These are phyloP conservation scores for Pantherophis alleghaniensis DNA, from an alignment of 2,797 vertebrate species.

Conservation along the genomic window DNA sequence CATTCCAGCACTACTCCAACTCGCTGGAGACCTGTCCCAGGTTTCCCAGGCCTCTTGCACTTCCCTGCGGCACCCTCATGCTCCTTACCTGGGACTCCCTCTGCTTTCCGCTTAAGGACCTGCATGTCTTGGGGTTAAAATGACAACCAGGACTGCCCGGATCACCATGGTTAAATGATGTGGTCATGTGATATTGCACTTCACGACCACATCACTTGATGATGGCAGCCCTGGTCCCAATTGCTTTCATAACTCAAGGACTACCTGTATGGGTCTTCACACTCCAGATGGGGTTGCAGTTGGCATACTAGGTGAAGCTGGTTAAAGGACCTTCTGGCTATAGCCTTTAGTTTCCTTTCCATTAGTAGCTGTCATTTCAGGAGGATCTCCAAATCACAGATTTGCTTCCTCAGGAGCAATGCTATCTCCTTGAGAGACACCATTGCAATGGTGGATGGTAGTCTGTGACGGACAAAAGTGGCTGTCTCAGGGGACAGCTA, in stretches of 20 bases:
- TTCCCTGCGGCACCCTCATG: not conserved
- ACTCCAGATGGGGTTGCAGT: not conserved
- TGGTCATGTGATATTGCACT: not conserved
- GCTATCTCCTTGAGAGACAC: not conserved
- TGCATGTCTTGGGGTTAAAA: not conserved
- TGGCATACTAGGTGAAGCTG: not conserved
- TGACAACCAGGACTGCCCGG: not conserved
- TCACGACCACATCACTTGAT: not conserved
- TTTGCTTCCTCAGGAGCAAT: not conserved
- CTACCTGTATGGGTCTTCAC: not conserved
- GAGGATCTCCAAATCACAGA: not conserved
- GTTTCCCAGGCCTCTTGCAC: not conserved
- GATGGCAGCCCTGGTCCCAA: not conserved
- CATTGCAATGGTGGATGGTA: not conserved
- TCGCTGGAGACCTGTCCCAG: not conserved
- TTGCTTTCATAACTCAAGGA: not conserved
- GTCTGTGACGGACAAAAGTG: not conserved
- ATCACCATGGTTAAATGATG: not conserved
- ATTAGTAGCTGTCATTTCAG: not conserved
- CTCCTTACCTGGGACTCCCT: not conserved
- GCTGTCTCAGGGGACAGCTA: not conserved
- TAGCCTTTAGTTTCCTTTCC: not conserved
- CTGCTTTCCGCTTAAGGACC: not conserved
- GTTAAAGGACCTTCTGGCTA: not conserved
- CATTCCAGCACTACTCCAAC: not conserved